Conservation (phyloP, 2,888 invertebrate species). For the Lithophane semibrunnea region DNA sequence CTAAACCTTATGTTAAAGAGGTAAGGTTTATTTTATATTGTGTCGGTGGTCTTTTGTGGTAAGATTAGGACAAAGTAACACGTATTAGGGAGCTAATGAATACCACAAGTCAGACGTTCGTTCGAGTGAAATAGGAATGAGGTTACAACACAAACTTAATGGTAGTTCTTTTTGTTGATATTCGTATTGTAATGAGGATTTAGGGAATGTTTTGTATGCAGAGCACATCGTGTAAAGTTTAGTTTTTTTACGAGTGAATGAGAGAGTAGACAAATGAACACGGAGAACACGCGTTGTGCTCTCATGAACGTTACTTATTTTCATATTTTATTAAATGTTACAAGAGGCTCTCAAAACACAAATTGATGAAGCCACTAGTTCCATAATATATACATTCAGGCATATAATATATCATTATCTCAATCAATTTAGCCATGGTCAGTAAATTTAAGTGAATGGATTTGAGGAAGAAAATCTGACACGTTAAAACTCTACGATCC, state of each 20-base stretch:
- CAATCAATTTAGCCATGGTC: neutral
- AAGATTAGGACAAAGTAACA: constrained; percentile 88
- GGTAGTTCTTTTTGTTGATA: constrained; percentile 57
- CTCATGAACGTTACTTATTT: neutral
- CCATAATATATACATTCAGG: neutral
- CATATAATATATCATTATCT: neutral
- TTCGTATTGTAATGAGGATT: constrained; percentile 35
- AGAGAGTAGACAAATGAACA: neutral
- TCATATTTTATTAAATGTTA: neutral
- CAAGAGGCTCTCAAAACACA: neutral
- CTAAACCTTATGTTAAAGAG: constrained; percentile 57
- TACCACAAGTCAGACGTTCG: constrained; percentile 83
- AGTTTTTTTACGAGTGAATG: neutral
- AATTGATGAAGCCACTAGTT: neutral
- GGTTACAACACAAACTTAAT: constrained; percentile 61
- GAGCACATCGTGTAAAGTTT: neutral
- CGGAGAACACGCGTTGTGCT: neutral
- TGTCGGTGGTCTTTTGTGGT: constrained; percentile 72
- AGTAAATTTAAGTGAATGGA: neutral
- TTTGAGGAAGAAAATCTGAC: neutral
- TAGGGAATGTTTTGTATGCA: constrained; percentile 5
- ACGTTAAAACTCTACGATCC: neutral
- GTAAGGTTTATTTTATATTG: constrained; percentile 67
- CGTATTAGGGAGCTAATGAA: constrained; percentile 88
- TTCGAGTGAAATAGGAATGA: constrained; percentile 75